Percentiles rank a stretch among this genome's conserved stretches.
These are phyloP conservation scores for Callyntrura sp. DNA, from an alignment of 2,888 invertebrate genomes.

Conservation along the genomic window DNA sequence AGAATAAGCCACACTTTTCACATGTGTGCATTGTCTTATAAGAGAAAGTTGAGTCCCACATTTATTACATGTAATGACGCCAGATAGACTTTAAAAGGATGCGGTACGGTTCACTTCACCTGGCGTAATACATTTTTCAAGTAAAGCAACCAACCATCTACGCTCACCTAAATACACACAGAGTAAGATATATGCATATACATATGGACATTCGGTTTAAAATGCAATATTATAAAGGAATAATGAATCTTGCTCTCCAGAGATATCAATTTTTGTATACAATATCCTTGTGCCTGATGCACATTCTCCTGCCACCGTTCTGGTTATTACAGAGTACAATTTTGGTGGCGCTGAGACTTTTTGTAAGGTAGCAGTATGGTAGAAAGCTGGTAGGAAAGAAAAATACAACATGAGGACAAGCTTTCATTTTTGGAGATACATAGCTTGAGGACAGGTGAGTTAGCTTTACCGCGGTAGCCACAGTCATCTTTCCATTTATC, in stretches of 20 bases:
- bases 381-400: neutral
- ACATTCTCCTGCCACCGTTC: neutral
- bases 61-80: neutral
- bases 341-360: neutral
- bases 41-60: neutral
- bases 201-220: neutral
- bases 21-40: neutral
- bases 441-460: constrained; percentile 72
- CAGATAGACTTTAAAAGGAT: neutral
- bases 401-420: constrained; percentile 40
- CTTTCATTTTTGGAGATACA: constrained; percentile 64
- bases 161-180: neutral
- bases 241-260: neutral
- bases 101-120: neutral
- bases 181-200: neutral
- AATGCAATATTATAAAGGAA: too few species aligned
- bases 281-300: too few species aligned
- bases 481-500: neutral
- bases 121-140: constrained; percentile 12
- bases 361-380: neutral
- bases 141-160: neutral
- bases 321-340: neutral
- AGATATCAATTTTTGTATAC: neutral
- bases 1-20: neutral
- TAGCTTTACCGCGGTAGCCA: constrained; percentile 29